These are phyloP conservation scores for Mactromeris polynyma DNA, from an alignment of 2,888 invertebrate species.

Conservation along the genomic window DNA sequence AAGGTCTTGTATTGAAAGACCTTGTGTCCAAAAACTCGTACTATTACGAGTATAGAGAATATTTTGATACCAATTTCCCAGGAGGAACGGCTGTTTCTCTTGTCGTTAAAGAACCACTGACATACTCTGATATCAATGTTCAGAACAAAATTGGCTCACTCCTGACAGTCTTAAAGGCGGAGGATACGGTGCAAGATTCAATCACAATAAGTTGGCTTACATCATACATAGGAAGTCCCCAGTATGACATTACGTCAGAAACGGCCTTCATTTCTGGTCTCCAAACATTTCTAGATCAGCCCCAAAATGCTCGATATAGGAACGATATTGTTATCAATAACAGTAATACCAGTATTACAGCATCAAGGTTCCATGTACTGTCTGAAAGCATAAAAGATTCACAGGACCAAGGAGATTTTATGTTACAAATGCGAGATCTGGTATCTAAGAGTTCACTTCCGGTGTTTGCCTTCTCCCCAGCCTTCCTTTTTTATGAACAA, in stretches of 20 bases:
- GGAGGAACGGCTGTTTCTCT: slow-evolving; percentile 68
- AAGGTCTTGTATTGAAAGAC: slow-evolving; percentile 74
- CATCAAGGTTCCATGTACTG: slow-evolving; percentile 92
- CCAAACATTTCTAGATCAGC: slow-evolving; percentile 20
- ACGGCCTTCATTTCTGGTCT: slow-evolving; percentile 43
- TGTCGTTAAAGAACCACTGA: slow-evolving; percentile 50
- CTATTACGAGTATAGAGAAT: slow-evolving; percentile 65
- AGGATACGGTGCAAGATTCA: slow-evolving; percentile 36
- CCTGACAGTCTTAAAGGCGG: slow-evolving; percentile 24
- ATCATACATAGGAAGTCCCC: slow-evolving; percentile 26
- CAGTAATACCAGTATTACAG: slow-evolving; percentile 30
- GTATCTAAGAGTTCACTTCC: slow-evolving; percentile 72
- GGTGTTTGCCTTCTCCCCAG: slow-evolving; percentile 75
- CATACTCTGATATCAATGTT: slow-evolving; percentile 37
- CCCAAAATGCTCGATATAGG: slow-evolving; percentile 29
- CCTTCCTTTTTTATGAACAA: slow-evolving; percentile 83
- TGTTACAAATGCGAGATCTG: slow-evolving; percentile 77
- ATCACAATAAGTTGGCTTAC: slow-evolving; percentile 58
- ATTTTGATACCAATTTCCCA: slow-evolving; percentile 64
- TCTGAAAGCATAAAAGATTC: slow-evolving; percentile 96
- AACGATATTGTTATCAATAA: slow-evolving; percentile 55
- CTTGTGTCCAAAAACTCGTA: slow-evolving; percentile 77
- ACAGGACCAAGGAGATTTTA: slow-evolving; percentile 76
- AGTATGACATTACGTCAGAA: slow-evolving; percentile 42
- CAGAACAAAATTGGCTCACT: slow-evolving; percentile 40